Evolutionary conservation across 2,888 invertebrate species (phyloP), one percentile per base, ranked within the genome.

Genomic region (Sisyra terminalis): DNA sequence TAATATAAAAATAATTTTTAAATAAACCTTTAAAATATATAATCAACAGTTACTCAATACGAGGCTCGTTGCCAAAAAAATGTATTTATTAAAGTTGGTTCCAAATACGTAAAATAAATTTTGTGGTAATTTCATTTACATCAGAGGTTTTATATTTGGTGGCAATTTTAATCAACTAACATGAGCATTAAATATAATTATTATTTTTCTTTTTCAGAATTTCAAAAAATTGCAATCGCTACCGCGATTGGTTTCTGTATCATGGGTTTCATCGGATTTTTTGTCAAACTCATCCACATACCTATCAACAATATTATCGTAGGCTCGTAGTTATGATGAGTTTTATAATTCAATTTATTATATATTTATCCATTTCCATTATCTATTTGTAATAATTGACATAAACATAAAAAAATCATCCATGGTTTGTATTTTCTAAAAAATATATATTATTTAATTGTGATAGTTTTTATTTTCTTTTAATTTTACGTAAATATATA

Each of bases 211-310:
- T n/a, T n/a, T n/a, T n/a, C 71, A 90, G 98, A 98, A 67, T 98
- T 98, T 67, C 96, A 97, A 64, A 98, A 98, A 70, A 98, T 98
- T 57, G 98, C 97, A 17, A 86, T 97, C 53, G 98, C 98, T 44
- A 98, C 98, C 46, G 97, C 97, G 3, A 94, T 98, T 57, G 98
- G 98, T 45, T 98, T 98, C 72, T 94, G 92, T 64, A 96, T 98
- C 63, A 98, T 98, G 98, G 98, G 98, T 44, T 98, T 98, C 69
- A 98, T 98, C 60, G 98, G 98, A 54, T 98, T 98, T 73, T 98
- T 98, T 55, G 98, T 98, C 30, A 99, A 99, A 69, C 73, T 98
- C 53, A 98, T 98, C 66, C 98, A 98, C 66, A 98, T 98, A 65
- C 98, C 98, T 50, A 98, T 98, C 67, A 92, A 92, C 67, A 89